These are phyloP conservation scores for Shinisaurus crocodilurus DNA, from an alignment of 2,113 vertebrate genomes.

Conservation along the genomic window DNA sequence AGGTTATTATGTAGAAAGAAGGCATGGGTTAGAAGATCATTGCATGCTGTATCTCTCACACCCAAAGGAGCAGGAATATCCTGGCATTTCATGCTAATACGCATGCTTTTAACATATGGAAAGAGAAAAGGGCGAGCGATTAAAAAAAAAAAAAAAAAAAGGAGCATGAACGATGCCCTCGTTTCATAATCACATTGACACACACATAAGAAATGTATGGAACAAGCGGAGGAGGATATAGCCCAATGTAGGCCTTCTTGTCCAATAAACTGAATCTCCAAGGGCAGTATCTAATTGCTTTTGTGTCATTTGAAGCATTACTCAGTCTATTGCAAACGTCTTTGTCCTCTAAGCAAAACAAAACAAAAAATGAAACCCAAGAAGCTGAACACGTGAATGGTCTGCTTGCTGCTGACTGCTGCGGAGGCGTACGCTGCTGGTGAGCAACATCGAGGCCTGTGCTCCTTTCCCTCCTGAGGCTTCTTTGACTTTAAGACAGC, in stretches of 20 bases:
- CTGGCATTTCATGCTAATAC: slow-evolving; percentile 17
- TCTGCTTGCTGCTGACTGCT: no score
- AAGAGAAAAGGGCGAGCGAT: slow-evolving; percentile 44
- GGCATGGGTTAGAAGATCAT: not conserved
- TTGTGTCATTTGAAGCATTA: slow-evolving; percentile 28
- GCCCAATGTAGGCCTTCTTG: slow-evolving; percentile 3
- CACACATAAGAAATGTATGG: not conserved
- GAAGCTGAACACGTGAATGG: not conserved
- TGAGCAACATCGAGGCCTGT: no score
- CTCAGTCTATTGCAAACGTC: slow-evolving; percentile 36
- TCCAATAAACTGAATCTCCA: slow-evolving; percentile 25
- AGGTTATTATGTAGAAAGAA: no score
- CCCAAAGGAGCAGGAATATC: slow-evolving; percentile 17
- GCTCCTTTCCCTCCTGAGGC: no score
- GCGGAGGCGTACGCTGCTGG: no score
- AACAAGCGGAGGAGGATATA: slow-evolving; percentile 21
- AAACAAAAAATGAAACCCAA: not conserved
- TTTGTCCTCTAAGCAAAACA: slow-evolving; percentile 24
- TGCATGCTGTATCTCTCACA: slow-evolving; percentile 18
- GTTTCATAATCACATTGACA: slow-evolving; percentile 12
- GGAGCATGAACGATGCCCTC: fast-evolving
- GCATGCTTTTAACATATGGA: slow-evolving; percentile 36
- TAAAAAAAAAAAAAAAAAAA: slow-evolving; percentile 46
- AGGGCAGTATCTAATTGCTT: slow-evolving; percentile 37
- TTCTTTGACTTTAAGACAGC: no score